Base-by-base conservation (phyloP, 2,888 invertebrate genomes). In the Cerastis rubricosa region DNA sequence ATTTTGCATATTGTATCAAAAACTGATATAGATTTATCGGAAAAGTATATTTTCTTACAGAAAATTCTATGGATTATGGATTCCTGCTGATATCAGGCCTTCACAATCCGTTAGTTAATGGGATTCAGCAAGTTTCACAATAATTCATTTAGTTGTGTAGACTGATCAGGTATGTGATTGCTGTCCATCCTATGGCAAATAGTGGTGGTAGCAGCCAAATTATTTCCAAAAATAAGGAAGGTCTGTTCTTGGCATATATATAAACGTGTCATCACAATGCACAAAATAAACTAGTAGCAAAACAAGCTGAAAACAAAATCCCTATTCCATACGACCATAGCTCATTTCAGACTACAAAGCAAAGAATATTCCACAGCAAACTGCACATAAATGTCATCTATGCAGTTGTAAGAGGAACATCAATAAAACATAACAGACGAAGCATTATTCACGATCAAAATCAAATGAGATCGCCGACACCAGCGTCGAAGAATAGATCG, bases 401-500 rank as follows among this genome's bases (percentile, higher is more conserved):
- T 70, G 83, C 85, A 81, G 63, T 63, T 69, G 40, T 11, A 61
- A 68, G 66, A 57, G 43, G 57, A 71, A 86, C 89, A 91, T 91
- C 89, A 89, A 91, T 91, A 91, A 91, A 89, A 90, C 89, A 91
- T 90, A 87, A 88, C 90, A 72, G 71, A 65, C 35, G 40, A 63
- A 81, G 84, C 88, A 89, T 90, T 91, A 91, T 90, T 91, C 92
- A 91, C 89, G 90, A 91, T 90, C 90, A 87, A 86, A 90, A 89
- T 88, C 87, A 88, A 90, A 90, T 89, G 89, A 90, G 89, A 86
- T 88, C 85, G 87, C 81, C 80, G 87, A 88, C 91, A 90, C 90
- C 89, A 89, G 90, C 90, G 85, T 69, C 78, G 81, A 87, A 87
- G 89, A 91, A 90, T 89, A 74, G 87, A 91, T 88, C 90, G 89